Conservation (phyloP, 2,113 vertebrate genomes). For the Sinocyclocheilus grahami region DNA sequence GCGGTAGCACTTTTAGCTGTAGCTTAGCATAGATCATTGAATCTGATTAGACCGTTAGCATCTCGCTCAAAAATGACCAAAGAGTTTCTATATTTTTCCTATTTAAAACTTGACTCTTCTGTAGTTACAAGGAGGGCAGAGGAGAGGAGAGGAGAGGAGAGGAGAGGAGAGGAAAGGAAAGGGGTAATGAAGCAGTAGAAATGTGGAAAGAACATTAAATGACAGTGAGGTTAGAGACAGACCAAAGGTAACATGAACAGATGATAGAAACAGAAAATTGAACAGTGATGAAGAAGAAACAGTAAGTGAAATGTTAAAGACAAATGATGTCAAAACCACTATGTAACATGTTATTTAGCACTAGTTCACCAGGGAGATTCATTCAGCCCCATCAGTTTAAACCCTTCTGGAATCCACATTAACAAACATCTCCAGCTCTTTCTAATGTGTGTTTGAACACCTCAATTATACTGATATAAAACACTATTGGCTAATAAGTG, state of each 20-base stretch:
- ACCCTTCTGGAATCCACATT: neutral
- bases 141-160: neutral
- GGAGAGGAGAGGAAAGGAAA: neutral
- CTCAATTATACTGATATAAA: neutral
- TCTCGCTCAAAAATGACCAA: too few relatives aligned
- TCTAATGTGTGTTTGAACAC: constrained; percentile 28
- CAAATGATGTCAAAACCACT: neutral
- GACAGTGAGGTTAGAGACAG: constrained; percentile 27
- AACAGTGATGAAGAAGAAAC: constrained; percentile 29
- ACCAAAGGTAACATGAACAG: constrained; percentile 29
- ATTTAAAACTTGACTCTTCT: too few relatives aligned
- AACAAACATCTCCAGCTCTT: constrained; percentile 36
- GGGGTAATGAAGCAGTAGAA: neutral
- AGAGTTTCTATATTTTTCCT: too few relatives aligned
- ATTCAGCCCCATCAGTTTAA: neutral
- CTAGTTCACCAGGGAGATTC: neutral
- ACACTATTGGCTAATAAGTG: constrained; percentile 24
- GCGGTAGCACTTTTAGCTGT: too few relatives aligned
- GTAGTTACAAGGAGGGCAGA: too few relatives aligned
- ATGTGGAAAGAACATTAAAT: constrained; percentile 4
- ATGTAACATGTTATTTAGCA: neutral
- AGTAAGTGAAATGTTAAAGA: constrained; percentile 4
- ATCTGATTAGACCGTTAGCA: too few relatives aligned
- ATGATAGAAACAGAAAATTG: constrained; percentile 19
- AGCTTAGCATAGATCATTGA: too few relatives aligned